phyloP scores from a whole-genome alignment of 2,888 invertebrate genomes.

The Rapana venosa region DNA sequence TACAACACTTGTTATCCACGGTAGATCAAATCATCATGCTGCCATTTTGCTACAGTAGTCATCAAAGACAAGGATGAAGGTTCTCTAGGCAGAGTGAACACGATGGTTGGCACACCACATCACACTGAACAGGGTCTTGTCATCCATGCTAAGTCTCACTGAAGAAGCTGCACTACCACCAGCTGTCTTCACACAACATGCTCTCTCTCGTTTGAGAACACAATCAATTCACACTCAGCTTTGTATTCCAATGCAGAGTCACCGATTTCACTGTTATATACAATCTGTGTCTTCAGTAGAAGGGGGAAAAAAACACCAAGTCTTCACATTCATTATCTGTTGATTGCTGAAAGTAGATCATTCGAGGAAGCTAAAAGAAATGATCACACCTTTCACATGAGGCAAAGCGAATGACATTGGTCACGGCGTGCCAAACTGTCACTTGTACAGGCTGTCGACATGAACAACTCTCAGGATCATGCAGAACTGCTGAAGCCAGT shows the following conservation, averaged over 20 bases:
- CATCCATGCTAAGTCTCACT: neutral
- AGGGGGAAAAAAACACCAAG: neutral
- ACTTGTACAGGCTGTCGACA: neutral
- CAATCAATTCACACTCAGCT: neutral
- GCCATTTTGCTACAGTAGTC: constrained; percentile 15
- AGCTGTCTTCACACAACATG: neutral
- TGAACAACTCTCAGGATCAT: neutral
- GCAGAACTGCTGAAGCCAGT: neutral
- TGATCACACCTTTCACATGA: neutral
- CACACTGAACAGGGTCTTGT: neutral
- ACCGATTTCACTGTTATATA: neutral
- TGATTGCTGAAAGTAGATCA: neutral
- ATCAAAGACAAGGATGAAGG: constrained; percentile 13
- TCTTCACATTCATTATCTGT: neutral
- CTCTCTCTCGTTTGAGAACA: neutral
- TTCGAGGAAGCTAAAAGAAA: neutral
- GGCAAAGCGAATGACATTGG: neutral
- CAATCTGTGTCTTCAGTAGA: neutral
- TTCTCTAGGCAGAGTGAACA: constrained; percentile 13
- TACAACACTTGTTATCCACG: neutral
- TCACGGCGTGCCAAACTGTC: neutral
- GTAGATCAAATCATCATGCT: constrained; percentile 19
- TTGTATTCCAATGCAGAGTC: neutral
- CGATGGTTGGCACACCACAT: constrained; percentile 10
- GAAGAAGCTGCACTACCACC: neutral